Base-by-base conservation (phyloP, 2,113 vertebrate genomes). In the Engraulis encrasicolus region DNA sequence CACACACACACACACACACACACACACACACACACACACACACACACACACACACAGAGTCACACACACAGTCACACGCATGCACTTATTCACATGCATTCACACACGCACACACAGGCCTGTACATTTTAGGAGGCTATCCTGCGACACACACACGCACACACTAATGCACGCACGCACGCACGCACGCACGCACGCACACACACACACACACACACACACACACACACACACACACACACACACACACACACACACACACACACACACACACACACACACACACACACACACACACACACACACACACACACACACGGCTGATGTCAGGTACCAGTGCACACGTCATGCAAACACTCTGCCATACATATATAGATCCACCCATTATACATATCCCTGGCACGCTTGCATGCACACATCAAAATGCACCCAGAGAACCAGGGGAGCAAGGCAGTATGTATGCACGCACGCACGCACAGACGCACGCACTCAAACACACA, bases 281-380 rank as follows among this genome's bases (percentile, higher is more conserved):
- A 61, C 54, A 58, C n/a, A 58, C 15, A 58, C 78, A 84, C 17
- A 31, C 19, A 12, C 77, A 6, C 37, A 50, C 23, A 19, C 20
- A 45, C 7, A 58, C 74, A 15, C 27, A 23, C 0, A 83, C 18
- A 50, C 50, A 83, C 18, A 37, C 54, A 80, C 77, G 82, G n/a
- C n/a, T 27, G 31, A 66, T 27, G 23, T n/a, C 23, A 66, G n/a
- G 58, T 6, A 87, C 61, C 49, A 20, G 19, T 17, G 12, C 36
- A 66, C 77, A 61, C 19, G 19, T 36, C n/a, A n/a, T n/a, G 23
- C 79, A 81, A 82, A 87, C 86, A 78, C 87, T 79, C 86, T n/a
- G n/a, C n/a, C n/a, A 74, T n/a, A 78, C 84, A 88, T 7, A 85
- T 66, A 80, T 86, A 82, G 50, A 74, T 87, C 87, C 40, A 81